A percentile compares a stretch with the other conserved stretches of the same genome.
These are phyloP conservation scores for Drosophila nebulosa DNA, from an alignment of 1,140 invertebrate species.

Conservation along the genomic window DNA sequence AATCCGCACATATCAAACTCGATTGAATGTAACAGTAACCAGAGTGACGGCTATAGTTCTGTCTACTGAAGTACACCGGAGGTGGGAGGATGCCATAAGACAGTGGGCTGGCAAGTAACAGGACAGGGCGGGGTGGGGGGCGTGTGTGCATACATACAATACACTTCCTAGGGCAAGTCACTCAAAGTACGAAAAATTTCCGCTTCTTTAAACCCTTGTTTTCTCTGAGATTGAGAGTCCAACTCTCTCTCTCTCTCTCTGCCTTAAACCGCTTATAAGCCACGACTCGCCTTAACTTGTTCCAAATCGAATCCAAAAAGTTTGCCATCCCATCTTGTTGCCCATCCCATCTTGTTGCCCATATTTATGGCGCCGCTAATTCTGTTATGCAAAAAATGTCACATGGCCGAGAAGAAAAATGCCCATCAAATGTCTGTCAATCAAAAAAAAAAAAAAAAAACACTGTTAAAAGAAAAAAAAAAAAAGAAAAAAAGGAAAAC, in stretches of 20 bases:
- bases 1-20: slow-evolving; percentile 32
- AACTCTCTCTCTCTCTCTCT: no score
- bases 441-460: neutral
- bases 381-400: slow-evolving; percentile 47
- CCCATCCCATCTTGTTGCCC: slow-evolving; percentile 25
- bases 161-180: slow-evolving; percentile 29
- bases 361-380: slow-evolving; percentile 28
- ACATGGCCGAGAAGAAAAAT: slow-evolving; percentile 1
- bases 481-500: neutral
- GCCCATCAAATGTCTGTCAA: neutral
- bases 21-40: slow-evolving; percentile 42
- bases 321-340: slow-evolving; percentile 26
- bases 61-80: slow-evolving; percentile 9
- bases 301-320: neutral
- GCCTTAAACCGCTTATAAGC: neutral
- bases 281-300: neutral
- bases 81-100: slow-evolving; percentile 16
- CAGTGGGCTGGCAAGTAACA: neutral
- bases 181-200: slow-evolving; percentile 30
- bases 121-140: no score
- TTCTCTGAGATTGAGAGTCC: neutral
- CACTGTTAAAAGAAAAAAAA: no score
- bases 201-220: slow-evolving; percentile 32
- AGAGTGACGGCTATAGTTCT: slow-evolving; percentile 15
- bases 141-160: slow-evolving; percentile 1